A percentile compares a stretch with the other conserved stretches of the same genome.
phyloP scores from a whole-genome alignment of 2,113 vertebrate species.

The Coregonus clupeaformis region DNA sequence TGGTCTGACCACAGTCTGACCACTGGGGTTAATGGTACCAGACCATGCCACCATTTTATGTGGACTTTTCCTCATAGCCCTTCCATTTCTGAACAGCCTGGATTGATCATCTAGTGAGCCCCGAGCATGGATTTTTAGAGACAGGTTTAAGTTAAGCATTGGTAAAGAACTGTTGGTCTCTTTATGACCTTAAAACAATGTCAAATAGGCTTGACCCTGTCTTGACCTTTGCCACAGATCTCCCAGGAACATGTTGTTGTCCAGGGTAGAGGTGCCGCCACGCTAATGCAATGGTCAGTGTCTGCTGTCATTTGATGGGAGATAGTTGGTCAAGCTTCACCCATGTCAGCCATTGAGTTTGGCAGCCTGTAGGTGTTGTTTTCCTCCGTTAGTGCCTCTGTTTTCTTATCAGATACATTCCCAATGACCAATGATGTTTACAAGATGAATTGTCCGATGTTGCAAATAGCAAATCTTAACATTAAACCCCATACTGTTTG shows the following conservation, averaged over 20 bases:
- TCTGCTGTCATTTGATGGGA: conserved; percentile 32
- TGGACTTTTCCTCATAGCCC: neutral
- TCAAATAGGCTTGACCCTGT: conserved; percentile 56
- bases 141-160: conserved; percentile 11
- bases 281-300: conserved; percentile 30
- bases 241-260: conserved; percentile 52
- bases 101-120: conserved; percentile 6
- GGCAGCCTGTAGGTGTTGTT: no score
- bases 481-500: no score
- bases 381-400: no score
- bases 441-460: no score
- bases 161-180: conserved; percentile 22
- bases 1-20: neutral
- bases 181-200: conserved; percentile 41
- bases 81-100: neutral
- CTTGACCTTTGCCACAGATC: conserved; percentile 43
- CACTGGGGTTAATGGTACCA: neutral
- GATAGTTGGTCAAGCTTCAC: neutral
- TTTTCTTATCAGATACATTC: no score
- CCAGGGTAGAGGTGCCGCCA: conserved; percentile 46
- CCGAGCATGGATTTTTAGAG: neutral
- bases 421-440: no score
- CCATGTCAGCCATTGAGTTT: no score
- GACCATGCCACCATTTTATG: neutral
- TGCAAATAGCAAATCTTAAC: no score